phyloP scores from a whole-genome alignment of 2,888 invertebrate species.

The Anarsia innoxiella region DNA sequence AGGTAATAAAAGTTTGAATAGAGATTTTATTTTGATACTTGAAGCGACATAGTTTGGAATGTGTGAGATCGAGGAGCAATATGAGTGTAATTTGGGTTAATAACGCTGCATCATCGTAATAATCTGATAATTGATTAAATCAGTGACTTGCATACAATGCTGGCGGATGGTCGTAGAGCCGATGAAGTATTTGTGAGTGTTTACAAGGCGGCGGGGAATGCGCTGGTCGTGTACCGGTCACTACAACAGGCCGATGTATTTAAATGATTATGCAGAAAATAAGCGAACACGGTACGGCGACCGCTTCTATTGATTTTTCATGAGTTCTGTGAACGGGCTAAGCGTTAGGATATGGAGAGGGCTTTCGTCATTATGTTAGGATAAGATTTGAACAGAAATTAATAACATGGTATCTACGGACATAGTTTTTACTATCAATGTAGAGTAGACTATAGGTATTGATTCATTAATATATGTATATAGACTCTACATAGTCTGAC shows the following conservation, averaged over 20 bases:
- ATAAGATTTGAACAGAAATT: too few relatives aligned
- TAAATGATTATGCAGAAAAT: slow-evolving; percentile 9
- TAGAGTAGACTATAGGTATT: too few relatives aligned
- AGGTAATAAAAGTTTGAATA: background rate
- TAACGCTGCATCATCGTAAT: slow-evolving; percentile 5
- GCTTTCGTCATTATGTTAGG: too few relatives aligned
- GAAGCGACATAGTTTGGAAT: background rate
- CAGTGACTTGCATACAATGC: slow-evolving; percentile 9
- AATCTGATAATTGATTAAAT: slow-evolving; percentile 9
- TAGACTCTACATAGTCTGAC: too few relatives aligned
- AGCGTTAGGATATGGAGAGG: slow-evolving; percentile 11
- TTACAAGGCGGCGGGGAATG: slow-evolving; percentile 1
- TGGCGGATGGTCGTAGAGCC: background rate
- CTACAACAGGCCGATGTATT: slow-evolving; percentile 6
- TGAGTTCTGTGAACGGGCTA: slow-evolving; percentile 8
- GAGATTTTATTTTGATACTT: background rate
- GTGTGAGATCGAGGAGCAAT: background rate
- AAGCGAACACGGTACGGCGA: background rate
- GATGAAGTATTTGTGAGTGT: background rate
- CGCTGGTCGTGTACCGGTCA: slow-evolving; percentile 1
- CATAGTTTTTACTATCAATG: too few relatives aligned
- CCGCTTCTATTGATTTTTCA: slow-evolving; percentile 11
- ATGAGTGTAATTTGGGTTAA: background rate
- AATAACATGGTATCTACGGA: too few relatives aligned
- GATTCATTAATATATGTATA: too few relatives aligned